A percentile compares a stretch with the other conserved stretches of the same genome.
Conservation (phyloP, 2,113 vertebrate species). For the Enhydra lutris region DNA sequence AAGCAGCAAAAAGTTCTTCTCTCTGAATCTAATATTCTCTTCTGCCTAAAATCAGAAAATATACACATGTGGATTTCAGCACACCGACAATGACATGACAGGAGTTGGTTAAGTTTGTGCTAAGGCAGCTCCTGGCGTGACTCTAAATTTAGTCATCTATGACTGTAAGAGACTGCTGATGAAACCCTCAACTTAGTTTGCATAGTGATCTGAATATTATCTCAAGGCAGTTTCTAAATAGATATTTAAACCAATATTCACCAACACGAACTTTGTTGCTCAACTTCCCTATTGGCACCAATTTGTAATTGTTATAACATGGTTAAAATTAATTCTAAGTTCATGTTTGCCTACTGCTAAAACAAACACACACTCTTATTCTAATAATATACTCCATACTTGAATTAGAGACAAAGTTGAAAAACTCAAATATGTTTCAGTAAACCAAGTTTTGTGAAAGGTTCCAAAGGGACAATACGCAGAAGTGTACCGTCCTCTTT, state of each 20-base stretch:
- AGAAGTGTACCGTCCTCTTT: neutral
- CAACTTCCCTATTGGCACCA: neutral
- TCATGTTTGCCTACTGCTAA: neutral
- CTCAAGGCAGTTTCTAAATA: neutral
- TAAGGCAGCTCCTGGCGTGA: constrained; percentile 1
- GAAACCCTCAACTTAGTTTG: constrained; percentile 40
- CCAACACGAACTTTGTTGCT: neutral
- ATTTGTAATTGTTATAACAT: neutral
- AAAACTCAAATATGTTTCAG: neutral
- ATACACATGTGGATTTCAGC: constrained; percentile 49
- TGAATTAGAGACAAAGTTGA: neutral
- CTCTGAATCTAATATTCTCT: constrained; percentile 39
- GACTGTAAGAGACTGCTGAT: constrained; percentile 20
- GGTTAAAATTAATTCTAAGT: neutral
- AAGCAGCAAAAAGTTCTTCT: constrained; percentile 27
- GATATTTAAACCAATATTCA: neutral
- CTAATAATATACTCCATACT: neutral
- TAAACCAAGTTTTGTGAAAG: neutral
- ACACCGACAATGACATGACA: constrained; percentile 42
- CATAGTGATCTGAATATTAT: constrained; percentile 33
- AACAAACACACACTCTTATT: neutral
- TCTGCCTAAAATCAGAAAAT: constrained; percentile 62
- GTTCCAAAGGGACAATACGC: neutral
- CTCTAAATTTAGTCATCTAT: constrained; percentile 60
- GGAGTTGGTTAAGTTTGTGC: constrained; percentile 23